Conservation (phyloP, 2,888 invertebrate genomes). For the Phymatocera aterrima region DNA sequence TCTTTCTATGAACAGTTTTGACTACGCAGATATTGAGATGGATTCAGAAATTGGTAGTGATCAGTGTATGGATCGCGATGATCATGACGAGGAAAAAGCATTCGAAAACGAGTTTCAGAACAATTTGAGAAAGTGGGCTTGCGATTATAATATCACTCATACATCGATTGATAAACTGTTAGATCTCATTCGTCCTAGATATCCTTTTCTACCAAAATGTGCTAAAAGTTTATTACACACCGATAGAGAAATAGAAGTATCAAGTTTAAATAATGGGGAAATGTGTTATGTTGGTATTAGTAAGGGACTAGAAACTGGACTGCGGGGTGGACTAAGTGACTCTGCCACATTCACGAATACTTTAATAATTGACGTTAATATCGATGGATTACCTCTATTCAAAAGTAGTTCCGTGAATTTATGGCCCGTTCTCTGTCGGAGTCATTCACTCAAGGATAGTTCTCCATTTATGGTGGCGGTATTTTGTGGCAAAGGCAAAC, state of each 20-base stretch:
- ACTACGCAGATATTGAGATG: not conserved
- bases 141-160: not conserved
- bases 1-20: not conserved
- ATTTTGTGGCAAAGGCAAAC: conserved; percentile 20
- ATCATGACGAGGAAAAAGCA: no score
- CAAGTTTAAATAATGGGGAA: not conserved
- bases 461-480: not conserved
- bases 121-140: not conserved
- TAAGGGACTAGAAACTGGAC: not conserved
- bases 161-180: not conserved
- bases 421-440: not conserved
- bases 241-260: not conserved
- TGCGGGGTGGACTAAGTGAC: not conserved
- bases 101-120: no score
- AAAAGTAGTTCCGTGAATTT: conserved; percentile 1
- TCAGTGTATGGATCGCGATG: not conserved
- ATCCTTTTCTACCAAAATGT: conserved; percentile 1
- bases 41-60: not conserved
- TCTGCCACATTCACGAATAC: not conserved
- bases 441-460: not conserved
- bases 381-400: not conserved
- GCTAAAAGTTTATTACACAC: not conserved
- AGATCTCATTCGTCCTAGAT: not conserved
- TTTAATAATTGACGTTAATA: not conserved
- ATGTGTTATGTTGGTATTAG: conserved; percentile 9